Conservation (phyloP, 2,888 invertebrate species). For the Xestia xanthographa region DNA sequence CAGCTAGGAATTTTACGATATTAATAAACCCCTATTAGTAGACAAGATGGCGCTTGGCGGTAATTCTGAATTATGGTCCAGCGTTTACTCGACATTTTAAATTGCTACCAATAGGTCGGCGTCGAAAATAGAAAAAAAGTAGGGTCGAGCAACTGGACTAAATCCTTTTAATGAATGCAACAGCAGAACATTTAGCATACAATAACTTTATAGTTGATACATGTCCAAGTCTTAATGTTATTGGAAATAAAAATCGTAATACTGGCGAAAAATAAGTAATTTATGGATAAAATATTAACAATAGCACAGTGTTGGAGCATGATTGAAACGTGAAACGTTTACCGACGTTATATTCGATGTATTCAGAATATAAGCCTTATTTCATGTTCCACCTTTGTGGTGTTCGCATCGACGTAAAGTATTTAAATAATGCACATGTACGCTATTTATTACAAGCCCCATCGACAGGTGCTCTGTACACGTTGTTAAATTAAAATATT, state of each 20-base stretch:
- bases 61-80: slow-evolving; percentile 72
- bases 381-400: slow-evolving; percentile 63
- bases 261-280: slow-evolving; percentile 61
- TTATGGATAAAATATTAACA: slow-evolving; percentile 64
- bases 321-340: slow-evolving; percentile 66
- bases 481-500: slow-evolving; percentile 65
- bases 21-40: slow-evolving; percentile 79
- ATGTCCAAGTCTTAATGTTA: slow-evolving; percentile 71
- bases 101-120: slow-evolving; percentile 57
- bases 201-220: slow-evolving; percentile 58
- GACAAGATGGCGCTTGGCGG: slow-evolving; percentile 72
- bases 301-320: slow-evolving; percentile 52
- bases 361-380: slow-evolving; percentile 59
- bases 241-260: slow-evolving; percentile 71
- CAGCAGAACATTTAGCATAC: slow-evolving; percentile 56
- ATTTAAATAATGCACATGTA: slow-evolving; percentile 68
- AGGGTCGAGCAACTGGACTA: slow-evolving; percentile 35
- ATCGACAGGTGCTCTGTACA: slow-evolving; percentile 63
- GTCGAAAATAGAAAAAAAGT: slow-evolving; percentile 43
- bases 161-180: slow-evolving; percentile 67
- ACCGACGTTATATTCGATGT: slow-evolving; percentile 47
- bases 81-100: slow-evolving; percentile 60
- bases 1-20: slow-evolving; percentile 76
- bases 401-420: slow-evolving; percentile 56
- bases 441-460: slow-evolving; percentile 64